Percentiles rank a stretch among this genome's conserved stretches.
These are phyloP conservation scores for Etheostoma nigrum DNA, from an alignment of 2,797 vertebrate genomes.

Conservation along the genomic window DNA sequence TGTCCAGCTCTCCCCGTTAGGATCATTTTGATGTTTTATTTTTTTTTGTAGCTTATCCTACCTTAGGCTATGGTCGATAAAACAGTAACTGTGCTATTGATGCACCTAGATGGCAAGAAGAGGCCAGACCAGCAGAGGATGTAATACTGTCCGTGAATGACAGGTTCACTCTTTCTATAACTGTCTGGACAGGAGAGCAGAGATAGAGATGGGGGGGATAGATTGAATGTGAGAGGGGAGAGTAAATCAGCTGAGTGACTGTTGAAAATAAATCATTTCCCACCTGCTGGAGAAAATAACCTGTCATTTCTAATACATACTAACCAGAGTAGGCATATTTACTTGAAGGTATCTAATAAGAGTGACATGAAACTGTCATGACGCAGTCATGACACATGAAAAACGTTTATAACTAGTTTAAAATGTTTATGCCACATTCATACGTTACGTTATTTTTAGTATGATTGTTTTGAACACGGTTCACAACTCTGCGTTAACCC, in stretches of 20 bases:
- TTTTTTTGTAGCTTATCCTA: not conserved
- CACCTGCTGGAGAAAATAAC: slow-evolving; percentile 39
- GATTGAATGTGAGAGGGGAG: slow-evolving; percentile 34
- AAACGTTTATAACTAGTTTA: too few species aligned
- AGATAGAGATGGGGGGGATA: slow-evolving; percentile 10
- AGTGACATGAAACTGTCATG: too few species aligned
- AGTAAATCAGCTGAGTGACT: slow-evolving; percentile 37
- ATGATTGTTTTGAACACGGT: too few species aligned
- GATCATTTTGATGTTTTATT: not conserved
- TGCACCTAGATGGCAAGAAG: not conserved
- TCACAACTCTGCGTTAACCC: too few species aligned
- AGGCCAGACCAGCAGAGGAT: slow-evolving; percentile 19
- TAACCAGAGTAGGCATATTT: not conserved
- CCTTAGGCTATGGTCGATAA: not conserved
- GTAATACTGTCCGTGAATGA: slow-evolving; percentile 42
- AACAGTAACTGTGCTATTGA: slow-evolving; percentile 4
- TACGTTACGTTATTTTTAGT: too few species aligned
- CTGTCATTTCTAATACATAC: slow-evolving; percentile 32
- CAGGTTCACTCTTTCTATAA: slow-evolving; percentile 47
- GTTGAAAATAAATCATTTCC: slow-evolving; percentile 39
- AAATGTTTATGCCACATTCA: too few species aligned
- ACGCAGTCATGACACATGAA: too few species aligned
- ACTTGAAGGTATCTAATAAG: too few species aligned
- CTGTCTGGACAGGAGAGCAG: slow-evolving; percentile 30
- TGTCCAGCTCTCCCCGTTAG: not conserved